These are phyloP conservation scores for Montipora foliosa DNA, from an alignment of 64 coral and sea anemone species.

Conservation along the genomic window DNA sequence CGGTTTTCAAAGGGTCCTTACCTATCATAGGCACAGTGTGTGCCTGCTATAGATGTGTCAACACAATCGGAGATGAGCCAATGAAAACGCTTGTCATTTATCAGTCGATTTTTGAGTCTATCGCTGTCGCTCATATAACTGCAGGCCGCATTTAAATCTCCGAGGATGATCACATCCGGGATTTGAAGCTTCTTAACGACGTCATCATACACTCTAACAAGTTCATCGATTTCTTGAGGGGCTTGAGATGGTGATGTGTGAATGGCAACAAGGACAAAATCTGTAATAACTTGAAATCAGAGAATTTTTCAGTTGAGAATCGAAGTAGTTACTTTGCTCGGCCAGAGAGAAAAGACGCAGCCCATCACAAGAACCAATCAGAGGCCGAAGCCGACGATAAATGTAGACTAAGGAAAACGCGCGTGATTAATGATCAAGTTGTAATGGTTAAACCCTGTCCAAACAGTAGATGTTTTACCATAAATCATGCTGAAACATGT, in stretches of 20 bases:
- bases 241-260: constrained; percentile 86
- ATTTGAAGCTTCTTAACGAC: constrained; percentile 72
- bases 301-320: background rate
- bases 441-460: too few relatives aligned
- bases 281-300: constrained; percentile 52
- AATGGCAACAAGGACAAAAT: constrained; percentile 89
- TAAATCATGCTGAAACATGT: too few relatives aligned
- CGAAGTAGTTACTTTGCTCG: background rate
- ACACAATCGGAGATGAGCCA: constrained; percentile 93
- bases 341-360: too few relatives aligned
- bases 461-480: too few relatives aligned
- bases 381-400: too few relatives aligned
- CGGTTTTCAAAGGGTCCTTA: background rate
- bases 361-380: too few relatives aligned
- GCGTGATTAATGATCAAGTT: too few relatives aligned
- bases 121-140: constrained; percentile 84
- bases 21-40: constrained; percentile 93
- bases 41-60: constrained; percentile 81
- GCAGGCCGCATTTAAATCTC: constrained; percentile 93
- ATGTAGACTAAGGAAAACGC: too few relatives aligned
- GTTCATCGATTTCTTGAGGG: constrained; percentile 72
- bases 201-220: constrained; percentile 94
- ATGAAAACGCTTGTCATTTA: constrained; percentile 85
- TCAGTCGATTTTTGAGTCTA: constrained; percentile 78
- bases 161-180: constrained; percentile 88